Base-by-base conservation (phyloP, 2,113 vertebrate genomes). In the Myodes glareolus region DNA sequence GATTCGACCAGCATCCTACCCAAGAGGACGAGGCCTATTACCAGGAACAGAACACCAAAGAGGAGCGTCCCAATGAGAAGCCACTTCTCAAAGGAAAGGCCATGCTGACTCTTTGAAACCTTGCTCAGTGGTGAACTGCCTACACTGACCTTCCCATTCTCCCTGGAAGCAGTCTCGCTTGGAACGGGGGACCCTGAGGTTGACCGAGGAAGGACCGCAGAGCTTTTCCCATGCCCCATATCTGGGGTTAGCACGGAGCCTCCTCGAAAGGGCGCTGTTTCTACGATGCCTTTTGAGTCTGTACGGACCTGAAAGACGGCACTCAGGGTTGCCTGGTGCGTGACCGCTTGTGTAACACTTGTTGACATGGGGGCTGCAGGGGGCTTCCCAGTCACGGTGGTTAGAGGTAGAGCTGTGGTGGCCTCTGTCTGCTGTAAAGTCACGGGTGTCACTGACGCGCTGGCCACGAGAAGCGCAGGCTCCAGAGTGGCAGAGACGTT, bases 1-100 rank as follows among this genome's bases (percentile, higher is more conserved):
- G 98, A 98, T 63, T 98, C 98, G 0, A 90, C 72, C 11, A 99
- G 75, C 78, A 97, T 98, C 82, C 97, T 98, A 14, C 98, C 98
- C 2, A 97, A 80, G 63, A 99, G 82, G 25, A 68, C 86, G 7
- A 98, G 96, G 50, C 98, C 98, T 73, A 98, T 84, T 16, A 98
- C 6, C 19, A 99, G 97, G 89, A 98, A 98, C 29, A 98, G 52
- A 47, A 99, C 45, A 1, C 98, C 99, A 23, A 98, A 98, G 75
- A 99, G 19, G 93, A 99, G 95, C 14, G 98, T 98, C 3, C 97
- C 98, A 14, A 98, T 0, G 29, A 99, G 98, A 16, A 98, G 98
- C 96, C 97, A 98, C 94, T 98, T 98, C 63, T 98, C 98, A 23
- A 98, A 47, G 4, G 94, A 85, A 90, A 97, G 0, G 0, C 65